Evolutionary conservation across 35 echinoderm and acorn worm species (phyloP).

Genomic region (Heliocidaris tuberculata): DNA sequence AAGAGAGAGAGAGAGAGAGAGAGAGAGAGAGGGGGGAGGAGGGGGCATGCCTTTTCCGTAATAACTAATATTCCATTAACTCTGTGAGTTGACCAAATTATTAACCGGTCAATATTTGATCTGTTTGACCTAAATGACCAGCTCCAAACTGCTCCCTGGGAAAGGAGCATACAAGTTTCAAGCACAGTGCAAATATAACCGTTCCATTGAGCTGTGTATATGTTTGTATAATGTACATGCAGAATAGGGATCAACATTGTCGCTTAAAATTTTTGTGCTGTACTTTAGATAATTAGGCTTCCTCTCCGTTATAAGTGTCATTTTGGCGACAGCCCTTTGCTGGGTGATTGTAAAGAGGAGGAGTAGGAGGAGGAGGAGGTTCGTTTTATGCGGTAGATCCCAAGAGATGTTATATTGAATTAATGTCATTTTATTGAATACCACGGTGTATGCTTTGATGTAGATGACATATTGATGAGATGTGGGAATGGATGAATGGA

Average conservation of each 20-base stretch:
- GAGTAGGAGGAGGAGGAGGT: background rate
- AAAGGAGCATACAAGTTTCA: background rate
- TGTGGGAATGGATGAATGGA: background rate
- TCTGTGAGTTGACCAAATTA: background rate
- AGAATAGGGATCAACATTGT: background rate
- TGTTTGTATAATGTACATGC: background rate
- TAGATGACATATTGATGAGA: background rate
- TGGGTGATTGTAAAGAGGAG: background rate
- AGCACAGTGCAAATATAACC: background rate
- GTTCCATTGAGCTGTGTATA: background rate
- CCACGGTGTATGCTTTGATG: background rate
- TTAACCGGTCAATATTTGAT: background rate
- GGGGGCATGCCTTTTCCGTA: no score
- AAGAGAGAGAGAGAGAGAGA: no score
- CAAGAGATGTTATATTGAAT: conserved; percentile 6
- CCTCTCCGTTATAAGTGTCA: background rate
- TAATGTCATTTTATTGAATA: background rate
- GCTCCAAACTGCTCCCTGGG: background rate
- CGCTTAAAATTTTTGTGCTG: background rate
- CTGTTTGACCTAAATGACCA: background rate
- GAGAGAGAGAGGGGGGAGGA: no score
- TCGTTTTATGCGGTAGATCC: background rate
- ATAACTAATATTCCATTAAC: background rate
- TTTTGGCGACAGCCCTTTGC: background rate
- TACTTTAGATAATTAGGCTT: background rate